A percentile compares a stretch with the other conserved stretches of the same genome.
Evolutionary conservation across 2,113 vertebrate genomes (phyloP).

Genomic region (Limanda limanda): DNA sequence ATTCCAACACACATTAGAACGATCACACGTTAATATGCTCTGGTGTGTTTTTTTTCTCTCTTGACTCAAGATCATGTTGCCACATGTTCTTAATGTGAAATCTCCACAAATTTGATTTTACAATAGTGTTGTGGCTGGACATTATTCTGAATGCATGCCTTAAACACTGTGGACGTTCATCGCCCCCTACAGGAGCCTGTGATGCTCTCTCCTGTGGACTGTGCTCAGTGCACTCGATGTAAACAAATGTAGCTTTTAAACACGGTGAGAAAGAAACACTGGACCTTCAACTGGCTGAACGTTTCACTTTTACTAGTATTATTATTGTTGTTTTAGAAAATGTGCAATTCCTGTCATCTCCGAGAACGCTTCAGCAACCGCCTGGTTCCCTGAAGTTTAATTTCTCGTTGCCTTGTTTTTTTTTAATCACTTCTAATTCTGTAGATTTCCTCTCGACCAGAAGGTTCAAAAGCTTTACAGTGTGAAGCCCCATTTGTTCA

Average conservation of each 20-base stretch:
- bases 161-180: constrained; percentile 24
- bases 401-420: constrained; percentile 55
- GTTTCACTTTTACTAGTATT: background rate
- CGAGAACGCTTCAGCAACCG: constrained; percentile 3
- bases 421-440: constrained; percentile 8
- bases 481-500: constrained; percentile 25
- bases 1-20: background rate
- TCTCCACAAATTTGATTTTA: background rate
- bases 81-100: background rate
- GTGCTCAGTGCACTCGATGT: constrained; percentile 51
- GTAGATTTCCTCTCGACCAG: constrained; percentile 58
- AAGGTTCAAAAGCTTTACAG: constrained; percentile 77
- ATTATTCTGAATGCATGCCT: constrained; percentile 59
- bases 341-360: constrained; percentile 61
- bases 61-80: background rate
- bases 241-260: constrained; percentile 59
- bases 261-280: constrained; percentile 12
- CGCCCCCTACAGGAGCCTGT: background rate
- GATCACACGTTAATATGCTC: background rate
- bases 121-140: background rate
- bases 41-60: background rate
- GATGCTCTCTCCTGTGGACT: constrained; percentile 27
- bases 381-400: constrained; percentile 22
- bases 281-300: constrained; percentile 32
- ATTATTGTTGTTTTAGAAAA: constrained; percentile 39